Evolutionary conservation across 2,888 invertebrate species (phyloP).

Genomic region (Protula sp.): DNA sequence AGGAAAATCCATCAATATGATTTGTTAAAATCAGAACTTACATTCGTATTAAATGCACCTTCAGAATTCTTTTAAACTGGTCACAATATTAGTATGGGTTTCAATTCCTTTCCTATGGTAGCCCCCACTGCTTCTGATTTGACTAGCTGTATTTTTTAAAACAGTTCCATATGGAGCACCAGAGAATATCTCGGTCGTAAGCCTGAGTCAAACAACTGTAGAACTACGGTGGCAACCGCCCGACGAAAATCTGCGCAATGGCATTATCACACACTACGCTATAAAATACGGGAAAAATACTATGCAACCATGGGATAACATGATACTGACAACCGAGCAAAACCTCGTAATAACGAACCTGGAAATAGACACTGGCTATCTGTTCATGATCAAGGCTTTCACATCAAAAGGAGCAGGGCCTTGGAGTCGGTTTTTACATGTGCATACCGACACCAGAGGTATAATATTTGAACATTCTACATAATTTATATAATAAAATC

Average conservation of each 20-base stretch:
- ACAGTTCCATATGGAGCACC: conserved; percentile 55
- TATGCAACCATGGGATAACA: too few relatives aligned
- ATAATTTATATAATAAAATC: too few relatives aligned
- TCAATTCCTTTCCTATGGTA: too few relatives aligned
- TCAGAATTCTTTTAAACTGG: too few relatives aligned
- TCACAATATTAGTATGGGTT: too few relatives aligned
- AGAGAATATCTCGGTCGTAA: conserved; percentile 67
- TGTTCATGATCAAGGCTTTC: conserved; percentile 84
- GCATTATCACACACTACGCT: conserved; percentile 87
- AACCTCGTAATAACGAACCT: conserved; percentile 55
- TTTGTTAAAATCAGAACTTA: too few relatives aligned
- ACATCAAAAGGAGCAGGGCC: conserved; percentile 88
- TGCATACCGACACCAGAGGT: conserved; percentile 39
- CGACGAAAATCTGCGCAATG: conserved; percentile 80
- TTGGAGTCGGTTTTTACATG: conserved; percentile 75
- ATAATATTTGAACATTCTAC: too few relatives aligned
- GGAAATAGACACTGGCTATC: conserved; percentile 90
- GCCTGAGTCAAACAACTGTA: conserved; percentile 67
- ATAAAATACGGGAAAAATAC: conserved; percentile 74
- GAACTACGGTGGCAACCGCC: conserved; percentile 61
- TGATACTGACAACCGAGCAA: conserved; percentile 43
- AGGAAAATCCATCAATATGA: too few relatives aligned
- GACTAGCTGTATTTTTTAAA: too few relatives aligned
- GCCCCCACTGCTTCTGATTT: too few relatives aligned
- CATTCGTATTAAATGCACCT: too few relatives aligned